Evolutionary conservation across 2,888 invertebrate species (phyloP), one percentile per base, ranked within the genome.

Genomic region (Acanthococcus lagerstroemiae): DNA sequence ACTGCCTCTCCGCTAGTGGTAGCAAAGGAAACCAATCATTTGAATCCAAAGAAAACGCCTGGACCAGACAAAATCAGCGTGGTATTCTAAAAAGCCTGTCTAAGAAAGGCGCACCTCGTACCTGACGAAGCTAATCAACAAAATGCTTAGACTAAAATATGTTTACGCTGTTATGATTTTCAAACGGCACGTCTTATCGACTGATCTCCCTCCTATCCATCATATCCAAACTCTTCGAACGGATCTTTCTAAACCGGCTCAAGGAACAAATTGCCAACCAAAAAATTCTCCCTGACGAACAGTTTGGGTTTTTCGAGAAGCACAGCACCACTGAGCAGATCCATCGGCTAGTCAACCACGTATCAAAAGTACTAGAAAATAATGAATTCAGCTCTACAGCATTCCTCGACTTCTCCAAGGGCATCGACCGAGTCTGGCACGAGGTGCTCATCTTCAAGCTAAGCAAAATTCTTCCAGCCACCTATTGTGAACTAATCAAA

Each of bases 391-490:
- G 55, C 19, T 5, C 30, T 9, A 17, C 55, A 30, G 55, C 12
- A n/a, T 55, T 55, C 55, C 55, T 55, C 21, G 30, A 30, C 25
- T 15, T 55, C 7, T 19, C n/a, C 17, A 26, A 30, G 27, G 55
- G 27, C 17, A 27, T 55, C 19, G 55, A 55, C 24, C 26, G 25
- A 19, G 55, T 55, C 6, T 55, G 55, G 55, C 27, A 27, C 30
- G 17, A 7, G 7, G 55, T 26, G 7, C 30, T 55, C n/a, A 12
- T 55, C 21, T 19, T 17, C 30, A 55, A 55, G 27, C 26, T 55
- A 3, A 30, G 25, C 22, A 1, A 12, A 27, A 17, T n/a, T 15
- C 30, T 55, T 2, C 55, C 55, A 30, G 12, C 9, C 15, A 21
- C 22, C 9, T 55, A 27, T 12, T 27, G 6, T 12, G 7, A 4